Conservation (phyloP, 2,113 vertebrate species). For the Poicephalus meyeri region DNA sequence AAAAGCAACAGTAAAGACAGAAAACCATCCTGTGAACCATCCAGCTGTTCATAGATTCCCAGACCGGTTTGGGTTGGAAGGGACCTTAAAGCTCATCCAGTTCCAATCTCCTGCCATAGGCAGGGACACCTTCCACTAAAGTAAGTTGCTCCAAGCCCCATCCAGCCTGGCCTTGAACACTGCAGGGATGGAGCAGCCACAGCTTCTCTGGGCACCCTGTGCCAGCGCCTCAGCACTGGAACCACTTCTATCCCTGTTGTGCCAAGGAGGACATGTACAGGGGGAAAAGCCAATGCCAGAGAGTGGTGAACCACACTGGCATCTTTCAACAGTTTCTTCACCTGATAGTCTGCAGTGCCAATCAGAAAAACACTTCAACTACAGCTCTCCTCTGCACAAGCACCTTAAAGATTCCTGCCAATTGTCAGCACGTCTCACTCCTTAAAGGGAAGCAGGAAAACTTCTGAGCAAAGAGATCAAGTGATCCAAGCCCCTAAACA, state of each 20-base stretch:
- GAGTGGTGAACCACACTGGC: background rate
- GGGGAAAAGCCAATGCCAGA: background rate
- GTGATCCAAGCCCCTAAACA: background rate
- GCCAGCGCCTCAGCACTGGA: background rate
- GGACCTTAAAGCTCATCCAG: background rate
- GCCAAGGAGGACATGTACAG: background rate
- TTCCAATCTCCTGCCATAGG: fast-evolving
- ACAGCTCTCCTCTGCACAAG: background rate
- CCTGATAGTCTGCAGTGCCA: background rate
- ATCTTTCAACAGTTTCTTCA: background rate
- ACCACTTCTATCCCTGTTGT: background rate
- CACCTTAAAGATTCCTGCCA: background rate
- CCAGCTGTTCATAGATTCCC: background rate
- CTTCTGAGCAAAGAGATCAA: conserved; percentile 20
- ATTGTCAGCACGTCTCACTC: background rate
- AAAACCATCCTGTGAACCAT: background rate
- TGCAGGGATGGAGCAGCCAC: background rate
- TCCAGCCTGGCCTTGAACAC: background rate
- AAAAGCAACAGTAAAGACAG: background rate
- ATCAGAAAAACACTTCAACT: background rate
- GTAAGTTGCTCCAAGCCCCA: fast-evolving
- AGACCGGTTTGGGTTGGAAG: background rate
- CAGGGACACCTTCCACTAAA: background rate
- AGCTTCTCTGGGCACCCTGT: background rate
- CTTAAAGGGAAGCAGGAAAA: background rate